phyloP scores from a whole-genome alignment of 1,140 invertebrate genomes.

The Bombyx mandarina region DNA sequence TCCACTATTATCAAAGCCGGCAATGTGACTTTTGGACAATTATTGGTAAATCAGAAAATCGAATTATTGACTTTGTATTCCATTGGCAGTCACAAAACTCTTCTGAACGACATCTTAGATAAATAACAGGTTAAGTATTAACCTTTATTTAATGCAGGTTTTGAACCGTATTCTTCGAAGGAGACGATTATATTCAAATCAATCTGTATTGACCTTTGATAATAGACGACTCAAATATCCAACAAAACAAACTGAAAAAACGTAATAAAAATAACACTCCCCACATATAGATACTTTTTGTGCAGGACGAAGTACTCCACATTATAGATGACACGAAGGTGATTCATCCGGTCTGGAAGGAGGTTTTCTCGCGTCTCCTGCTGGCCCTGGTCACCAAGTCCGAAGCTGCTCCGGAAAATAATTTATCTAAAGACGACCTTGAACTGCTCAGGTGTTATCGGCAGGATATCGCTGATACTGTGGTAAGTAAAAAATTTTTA shows the following conservation, averaged over 20 bases:
- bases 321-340: conserved; percentile 21
- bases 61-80: too few relatives aligned
- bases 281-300: conserved; percentile 4
- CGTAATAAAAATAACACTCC: neutral
- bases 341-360: conserved; percentile 42
- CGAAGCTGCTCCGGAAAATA: conserved; percentile 40
- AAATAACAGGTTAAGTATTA: too few relatives aligned
- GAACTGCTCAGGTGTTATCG: conserved; percentile 91
- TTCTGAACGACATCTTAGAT: too few relatives aligned
- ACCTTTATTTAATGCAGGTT: too few relatives aligned
- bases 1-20: too few relatives aligned
- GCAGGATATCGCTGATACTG: conserved; percentile 91
- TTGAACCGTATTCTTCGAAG: too few relatives aligned
- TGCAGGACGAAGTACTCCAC: conserved; percentile 48
- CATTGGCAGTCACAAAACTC: too few relatives aligned
- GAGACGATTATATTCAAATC: too few relatives aligned
- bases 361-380: conserved; percentile 50
- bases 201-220: too few relatives aligned
- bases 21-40: too few relatives aligned
- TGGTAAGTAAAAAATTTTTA: conserved; percentile 69
- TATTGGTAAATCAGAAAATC: too few relatives aligned
- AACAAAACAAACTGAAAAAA: neutral
- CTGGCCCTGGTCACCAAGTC: conserved; percentile 49
- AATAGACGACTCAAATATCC: too few relatives aligned
- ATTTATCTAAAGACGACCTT: conserved; percentile 80